Evolutionary conservation across 2,797 vertebrate species (phyloP), one percentile per base, ranked within the genome.

Genomic region (Avahi laniger): DNA sequence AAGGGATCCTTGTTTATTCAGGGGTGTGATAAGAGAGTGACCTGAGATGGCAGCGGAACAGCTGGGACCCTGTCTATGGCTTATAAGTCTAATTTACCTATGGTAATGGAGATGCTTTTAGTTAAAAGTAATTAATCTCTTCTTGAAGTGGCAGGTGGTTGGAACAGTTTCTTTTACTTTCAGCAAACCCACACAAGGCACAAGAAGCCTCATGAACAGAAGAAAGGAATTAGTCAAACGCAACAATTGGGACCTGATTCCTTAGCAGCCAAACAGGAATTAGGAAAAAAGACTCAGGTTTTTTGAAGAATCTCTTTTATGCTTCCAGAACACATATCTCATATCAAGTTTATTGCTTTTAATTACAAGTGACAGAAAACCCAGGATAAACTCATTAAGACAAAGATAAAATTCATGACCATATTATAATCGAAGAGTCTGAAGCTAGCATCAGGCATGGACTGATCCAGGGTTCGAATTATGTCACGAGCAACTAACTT

Each of bases 171-270:
- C 93, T 91, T 89, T 89, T 69, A 46, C 73, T 91, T 92, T 84
- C 43, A 72, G 87, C 41, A 96, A 89, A 78, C 2, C 63, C 59
- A 61, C 69, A 33, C 38, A n/a, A 80, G 94, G 88, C 70, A 43
- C n/a, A 14, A 50, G 59, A 80, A 94, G 28, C 73, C 82, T 93
- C 52, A 46, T 69, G 82, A 65, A 93, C 91, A 97, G 96, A 97
- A 91, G 91, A 72, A 70, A 94, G 82, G 93, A 94, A 97, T 95
- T 83, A 91, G 65, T 89, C 91, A 63, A 86, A 91, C 26, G 54
- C 89, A 97, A 94, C 94, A 94, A 67, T 85, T 84, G 83, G 89
- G 92, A 94, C 57, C 75, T 91, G 81, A 92, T 87, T 97, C 79
- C 80, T 91, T 46, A 93, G 82, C 73, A 91, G 88, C 67, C 85